Evolutionary conservation across 2,113 vertebrate genomes (phyloP), one percentile per base, ranked within the genome.

Genomic region (Ictidomys tridecemlineatus): DNA sequence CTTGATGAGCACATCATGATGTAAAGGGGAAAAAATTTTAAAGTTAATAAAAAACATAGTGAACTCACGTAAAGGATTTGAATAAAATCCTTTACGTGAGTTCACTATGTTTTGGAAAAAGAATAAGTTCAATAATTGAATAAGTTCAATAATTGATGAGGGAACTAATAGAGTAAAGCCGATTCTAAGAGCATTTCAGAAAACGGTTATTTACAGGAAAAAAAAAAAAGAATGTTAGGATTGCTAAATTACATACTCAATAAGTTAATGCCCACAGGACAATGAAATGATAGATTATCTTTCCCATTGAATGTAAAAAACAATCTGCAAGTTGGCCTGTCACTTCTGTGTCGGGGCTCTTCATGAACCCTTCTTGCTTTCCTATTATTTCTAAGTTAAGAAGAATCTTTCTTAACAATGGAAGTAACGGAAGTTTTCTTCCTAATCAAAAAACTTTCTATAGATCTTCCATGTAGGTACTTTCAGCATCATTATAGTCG

Each of bases 11-110:
- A 84, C n/a, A 91, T 58, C 32, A 94, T 70, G 7, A 79, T 79
- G 18, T 73, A 91, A 96, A 89, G 80, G 77, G 24, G 87, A 94
- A 94, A 45, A 6, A 51, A 85, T 45, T 70, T 78, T 67, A 73
- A 94, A 92, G 69, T 93, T 88, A 84, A 94, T 96, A 87, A 95
- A 79, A 95, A 79, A 61, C 42, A 42, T 53, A 94, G 85, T 93
- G 61, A 97, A 85, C 58, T 24, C 28, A 58, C 39, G 22, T 42
- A 78, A 94, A 80, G 63, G 5, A 70, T 80, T 90, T 94, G n/a
- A n/a, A n/a, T n/a, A n/a, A n/a, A n/a, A n/a, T n/a, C n/a, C n/a
- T n/a, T n/a, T n/a, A n/a, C n/a, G n/a, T n/a, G n/a, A n/a, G n/a
- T n/a, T n/a, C n/a, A n/a, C n/a, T n/a, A n/a, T n/a, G n/a, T n/a